Evolutionary conservation across 2,797 vertebrate genomes (phyloP).

Genomic region (Spea hammondii): DNA sequence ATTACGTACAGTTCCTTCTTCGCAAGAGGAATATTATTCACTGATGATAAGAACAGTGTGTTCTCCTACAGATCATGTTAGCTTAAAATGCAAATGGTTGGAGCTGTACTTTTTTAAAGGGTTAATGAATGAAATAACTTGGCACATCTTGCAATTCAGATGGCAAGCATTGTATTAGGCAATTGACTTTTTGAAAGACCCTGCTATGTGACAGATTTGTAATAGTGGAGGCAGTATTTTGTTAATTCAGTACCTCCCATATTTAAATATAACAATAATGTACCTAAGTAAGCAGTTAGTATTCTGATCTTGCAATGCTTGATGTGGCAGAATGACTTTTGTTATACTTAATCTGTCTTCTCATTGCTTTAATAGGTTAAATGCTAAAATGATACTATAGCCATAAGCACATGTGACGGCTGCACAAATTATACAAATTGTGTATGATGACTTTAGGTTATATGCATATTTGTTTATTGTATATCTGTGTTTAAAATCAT

Average conservation of each 20-base stretch:
- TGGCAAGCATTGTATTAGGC: conserved; percentile 9
- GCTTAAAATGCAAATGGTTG: too few species aligned
- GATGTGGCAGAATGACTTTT: neutral
- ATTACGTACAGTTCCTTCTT: conserved; percentile 12
- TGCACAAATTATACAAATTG: too few species aligned
- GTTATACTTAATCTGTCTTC: neutral
- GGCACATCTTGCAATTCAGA: neutral
- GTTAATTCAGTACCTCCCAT: conserved; percentile 12
- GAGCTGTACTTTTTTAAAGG: too few species aligned
- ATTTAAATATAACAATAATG: conserved; percentile 8
- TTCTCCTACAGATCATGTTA: neutral
- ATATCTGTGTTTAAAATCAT: too few species aligned
- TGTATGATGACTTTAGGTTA: too few species aligned
- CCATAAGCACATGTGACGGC: too few species aligned
- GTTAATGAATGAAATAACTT: too few species aligned
- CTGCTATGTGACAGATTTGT: conserved; percentile 14
- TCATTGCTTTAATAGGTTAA: neutral
- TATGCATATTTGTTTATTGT: too few species aligned
- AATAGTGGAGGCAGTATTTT: conserved; percentile 1
- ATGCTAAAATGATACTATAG: too few species aligned
- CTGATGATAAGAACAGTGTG: neutral
- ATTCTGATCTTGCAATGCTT: too few species aligned
- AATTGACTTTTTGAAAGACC: conserved; percentile 17
- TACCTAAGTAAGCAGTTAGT: conserved; percentile 1
- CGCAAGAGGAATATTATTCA: neutral